phyloP scores from a whole-genome alignment of 2,888 invertebrate species.

The Crocallis elinguaria region DNA sequence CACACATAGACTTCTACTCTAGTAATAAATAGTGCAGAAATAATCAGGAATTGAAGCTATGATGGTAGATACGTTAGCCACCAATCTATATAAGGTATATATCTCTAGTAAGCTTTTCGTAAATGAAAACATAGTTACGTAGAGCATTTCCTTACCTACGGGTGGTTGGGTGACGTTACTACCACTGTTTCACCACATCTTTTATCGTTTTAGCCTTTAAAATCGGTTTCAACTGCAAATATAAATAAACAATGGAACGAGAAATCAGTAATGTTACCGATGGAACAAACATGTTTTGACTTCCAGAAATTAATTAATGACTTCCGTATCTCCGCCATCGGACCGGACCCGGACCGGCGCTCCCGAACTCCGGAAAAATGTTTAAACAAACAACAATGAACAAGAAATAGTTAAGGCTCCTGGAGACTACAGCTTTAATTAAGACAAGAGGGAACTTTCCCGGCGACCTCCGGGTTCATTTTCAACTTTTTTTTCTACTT shows the following conservation, averaged over 20 bases:
- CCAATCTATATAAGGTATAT: no score
- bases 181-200: no score
- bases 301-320: constrained; percentile 1
- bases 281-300: constrained; percentile 3
- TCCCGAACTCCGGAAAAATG: no score
- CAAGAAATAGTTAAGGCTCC: constrained; percentile 52
- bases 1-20: no score
- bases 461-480: constrained; percentile 41
- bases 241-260: background rate
- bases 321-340: background rate
- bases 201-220: no score
- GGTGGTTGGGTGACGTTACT: no score
- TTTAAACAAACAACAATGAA: constrained; percentile 55
- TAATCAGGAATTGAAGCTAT: no score
- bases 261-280: background rate
- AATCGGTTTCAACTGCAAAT: background rate
- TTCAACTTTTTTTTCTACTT: constrained; percentile 55
- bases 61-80: no score
- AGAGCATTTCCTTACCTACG: no score
- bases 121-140: no score
- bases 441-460: constrained; percentile 48
- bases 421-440: constrained; percentile 50
- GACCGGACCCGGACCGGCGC: background rate
- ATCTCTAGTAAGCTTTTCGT: no score
- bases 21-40: no score